Evolutionary conservation across 2,888 invertebrate species (phyloP), one percentile per base, ranked within the genome.

Genomic region (Euphydryas editha): DNA sequence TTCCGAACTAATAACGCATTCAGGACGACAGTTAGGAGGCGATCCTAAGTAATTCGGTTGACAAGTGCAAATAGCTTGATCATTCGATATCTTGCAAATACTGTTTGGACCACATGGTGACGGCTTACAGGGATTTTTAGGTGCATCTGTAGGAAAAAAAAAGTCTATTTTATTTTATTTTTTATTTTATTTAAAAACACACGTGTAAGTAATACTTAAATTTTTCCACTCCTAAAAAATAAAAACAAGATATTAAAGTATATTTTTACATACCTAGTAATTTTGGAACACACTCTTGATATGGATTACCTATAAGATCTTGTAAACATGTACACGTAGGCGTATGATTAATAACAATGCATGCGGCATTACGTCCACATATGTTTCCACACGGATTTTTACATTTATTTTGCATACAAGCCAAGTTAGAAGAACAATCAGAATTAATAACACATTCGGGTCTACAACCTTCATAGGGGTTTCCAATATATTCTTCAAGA

Each of bases 91-190:
- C 73, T 95, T 94, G 79, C 97, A 97, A 75, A 95, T 94, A 30
- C 96, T 95, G 79, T 96, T 95, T 11, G 93, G 84, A n/a, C 96
- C 96, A 84, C 97, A 97, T n/a, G 95, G 94, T 15, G 96, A 95
- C 54, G 96, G 96, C 68, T 91, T 82, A 78, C 97, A 97, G 0
- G 96, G 96, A 78, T 95, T 79, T 70, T 82, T 87, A 72, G 82
- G 76, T 54, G 79, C 71, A 74, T 88, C 93, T 89, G 18, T 18
- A 56, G 30, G 30, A 17, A 70, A n/a, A n/a, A n/a, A n/a, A n/a
- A n/a, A n/a, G n/a, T n/a, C n/a, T n/a, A n/a, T n/a, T n/a, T n/a
- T n/a, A n/a, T n/a, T n/a, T n/a, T n/a, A n/a, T n/a, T n/a, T n/a
- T n/a, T n/a, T n/a, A n/a, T n/a, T n/a, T n/a, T n/a, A n/a, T n/a